These are phyloP conservation scores for Hypsibius dujardini DNA, from an alignment of 1,140 invertebrate genomes.

Conservation along the genomic window DNA sequence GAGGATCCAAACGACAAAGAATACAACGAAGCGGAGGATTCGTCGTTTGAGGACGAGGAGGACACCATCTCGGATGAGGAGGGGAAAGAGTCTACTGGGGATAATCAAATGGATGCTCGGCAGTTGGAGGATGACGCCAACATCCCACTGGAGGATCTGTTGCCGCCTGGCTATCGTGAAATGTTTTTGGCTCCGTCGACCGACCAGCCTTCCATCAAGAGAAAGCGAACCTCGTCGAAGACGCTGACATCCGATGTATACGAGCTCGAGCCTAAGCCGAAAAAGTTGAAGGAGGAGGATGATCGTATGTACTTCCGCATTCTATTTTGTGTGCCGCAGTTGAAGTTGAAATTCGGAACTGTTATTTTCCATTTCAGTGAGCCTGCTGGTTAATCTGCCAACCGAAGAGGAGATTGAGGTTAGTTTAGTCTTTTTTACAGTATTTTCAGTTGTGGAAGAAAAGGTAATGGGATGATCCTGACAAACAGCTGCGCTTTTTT, in stretches of 20 bases:
- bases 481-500: not conserved
- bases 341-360: constrained; percentile 13
- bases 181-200: constrained; percentile 3
- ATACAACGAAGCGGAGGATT: constrained; percentile 56
- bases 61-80: constrained; percentile 86
- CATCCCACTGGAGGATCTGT: constrained; percentile 65
- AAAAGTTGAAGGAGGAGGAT: constrained; percentile 44
- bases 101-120: constrained; percentile 53
- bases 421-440: too few species aligned
- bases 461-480: too few species aligned
- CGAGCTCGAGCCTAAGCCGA: constrained; percentile 46
- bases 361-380: constrained; percentile 19
- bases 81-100: constrained; percentile 42
- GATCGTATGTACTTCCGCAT: constrained; percentile 16
- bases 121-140: constrained; percentile 68
- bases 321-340: not conserved
- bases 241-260: not conserved
- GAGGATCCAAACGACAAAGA: constrained; percentile 20
- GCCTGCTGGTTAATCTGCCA: not conserved
- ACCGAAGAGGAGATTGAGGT: too few species aligned
- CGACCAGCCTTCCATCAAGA: constrained; percentile 11
- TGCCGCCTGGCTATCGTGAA: constrained; percentile 18
- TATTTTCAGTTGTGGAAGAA: too few species aligned
- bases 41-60: constrained; percentile 69
- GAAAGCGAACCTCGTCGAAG: constrained; percentile 28